phyloP scores from a whole-genome alignment of 1,140 invertebrate genomes.

The Brachionus rotundiformis region DNA sequence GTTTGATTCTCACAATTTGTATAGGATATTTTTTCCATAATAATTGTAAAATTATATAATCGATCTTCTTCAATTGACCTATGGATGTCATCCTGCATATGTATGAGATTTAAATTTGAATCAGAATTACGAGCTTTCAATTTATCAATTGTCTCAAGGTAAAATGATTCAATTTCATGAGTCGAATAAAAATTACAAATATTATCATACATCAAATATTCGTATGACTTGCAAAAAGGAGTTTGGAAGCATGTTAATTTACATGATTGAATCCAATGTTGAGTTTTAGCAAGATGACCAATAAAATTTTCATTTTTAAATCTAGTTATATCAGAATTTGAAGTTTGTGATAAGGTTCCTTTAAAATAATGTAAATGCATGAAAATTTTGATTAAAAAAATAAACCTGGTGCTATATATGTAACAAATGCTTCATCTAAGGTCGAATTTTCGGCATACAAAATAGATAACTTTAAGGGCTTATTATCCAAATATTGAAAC shows the following conservation, averaged over 20 bases:
- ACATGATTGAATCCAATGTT: slow-evolving; percentile 28
- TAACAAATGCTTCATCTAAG: neutral
- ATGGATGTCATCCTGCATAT: neutral
- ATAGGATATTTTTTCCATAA: slow-evolving; percentile 40
- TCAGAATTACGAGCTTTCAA: neutral
- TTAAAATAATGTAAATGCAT: too few species aligned
- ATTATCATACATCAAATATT: slow-evolving; percentile 31
- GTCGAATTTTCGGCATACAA: slow-evolving; percentile 43
- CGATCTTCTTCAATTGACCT: neutral
- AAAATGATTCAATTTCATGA: neutral
- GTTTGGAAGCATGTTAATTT: slow-evolving; percentile 29
- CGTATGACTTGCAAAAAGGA: slow-evolving; percentile 28
- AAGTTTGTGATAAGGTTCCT: neutral
- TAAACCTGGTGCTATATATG: slow-evolving; percentile 28
- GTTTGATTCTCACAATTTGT: neutral
- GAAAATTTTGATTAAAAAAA: too few species aligned
- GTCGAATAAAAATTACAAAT: slow-evolving; percentile 48
- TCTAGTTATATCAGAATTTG: neutral
- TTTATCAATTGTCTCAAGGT: neutral
- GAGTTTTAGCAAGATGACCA: neutral
- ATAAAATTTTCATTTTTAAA: neutral
- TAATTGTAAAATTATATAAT: slow-evolving; percentile 22
- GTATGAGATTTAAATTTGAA: neutral
- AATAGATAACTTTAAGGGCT: slow-evolving; percentile 4
- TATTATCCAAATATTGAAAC: neutral